phyloP scores from a whole-genome alignment of 2,113 vertebrate genomes.

The Pseudonaja textilis region DNA sequence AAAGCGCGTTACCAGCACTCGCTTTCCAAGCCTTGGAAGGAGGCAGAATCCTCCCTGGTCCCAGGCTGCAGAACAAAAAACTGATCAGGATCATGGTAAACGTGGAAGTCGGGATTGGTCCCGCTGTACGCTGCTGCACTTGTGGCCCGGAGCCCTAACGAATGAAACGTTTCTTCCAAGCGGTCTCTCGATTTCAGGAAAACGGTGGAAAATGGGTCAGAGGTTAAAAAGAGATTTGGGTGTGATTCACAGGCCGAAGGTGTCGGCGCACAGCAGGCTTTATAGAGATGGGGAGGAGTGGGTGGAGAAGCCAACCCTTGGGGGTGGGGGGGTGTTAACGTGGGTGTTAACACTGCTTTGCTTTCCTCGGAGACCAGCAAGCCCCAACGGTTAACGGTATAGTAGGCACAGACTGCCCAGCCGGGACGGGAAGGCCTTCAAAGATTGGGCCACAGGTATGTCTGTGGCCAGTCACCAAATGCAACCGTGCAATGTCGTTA shows the following conservation, averaged over 20 bases:
- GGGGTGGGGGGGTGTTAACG: no score
- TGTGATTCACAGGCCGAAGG: neutral
- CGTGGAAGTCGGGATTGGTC: neutral
- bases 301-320: neutral
- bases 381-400: neutral
- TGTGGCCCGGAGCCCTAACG: slow-evolving; percentile 35
- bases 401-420: neutral
- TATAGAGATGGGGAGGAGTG: neutral
- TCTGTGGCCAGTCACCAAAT: neutral
- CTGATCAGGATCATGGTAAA: neutral
- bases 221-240: slow-evolving; percentile 7
- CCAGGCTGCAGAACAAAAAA: neutral
- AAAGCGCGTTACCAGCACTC: slow-evolving; percentile 6
- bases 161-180: slow-evolving; percentile 46
- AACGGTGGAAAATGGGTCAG: neutral
- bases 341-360: neutral
- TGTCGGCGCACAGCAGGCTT: neutral
- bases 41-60: neutral
- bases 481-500: neutral
- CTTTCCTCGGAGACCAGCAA: neutral
- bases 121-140: slow-evolving; percentile 45
- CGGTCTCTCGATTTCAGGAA: neutral
- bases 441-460: neutral
- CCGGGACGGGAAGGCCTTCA: neutral
- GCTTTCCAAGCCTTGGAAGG: slow-evolving; percentile 6